These are phyloP conservation scores for Notechis scutatus DNA, from an alignment of 2,113 vertebrate genomes.

Conservation along the genomic window DNA sequence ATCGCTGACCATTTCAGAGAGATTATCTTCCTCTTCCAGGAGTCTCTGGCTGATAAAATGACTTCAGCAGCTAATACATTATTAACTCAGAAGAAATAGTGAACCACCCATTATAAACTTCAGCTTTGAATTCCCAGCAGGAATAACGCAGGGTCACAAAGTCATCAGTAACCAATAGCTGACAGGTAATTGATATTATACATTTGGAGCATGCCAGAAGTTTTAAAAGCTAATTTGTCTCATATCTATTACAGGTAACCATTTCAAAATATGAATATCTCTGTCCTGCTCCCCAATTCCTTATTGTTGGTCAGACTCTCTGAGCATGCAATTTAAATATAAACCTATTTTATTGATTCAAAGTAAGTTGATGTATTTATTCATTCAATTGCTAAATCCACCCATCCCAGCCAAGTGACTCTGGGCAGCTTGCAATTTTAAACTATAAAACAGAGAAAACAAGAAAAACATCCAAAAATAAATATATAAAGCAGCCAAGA, in stretches of 20 bases:
- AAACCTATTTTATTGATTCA: neutral
- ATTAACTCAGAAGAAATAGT: neutral
- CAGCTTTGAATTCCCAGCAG: constrained; percentile 11
- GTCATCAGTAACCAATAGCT: constrained; percentile 24
- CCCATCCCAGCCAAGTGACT: neutral
- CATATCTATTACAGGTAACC: constrained; percentile 30
- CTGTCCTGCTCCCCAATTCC: neutral
- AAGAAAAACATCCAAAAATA: neutral
- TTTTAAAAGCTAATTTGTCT: constrained; percentile 57
- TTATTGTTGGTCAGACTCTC: neutral
- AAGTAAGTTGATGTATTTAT: neutral
- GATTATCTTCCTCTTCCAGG: constrained; percentile 19
- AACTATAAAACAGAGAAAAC: neutral
- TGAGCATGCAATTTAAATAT: neutral
- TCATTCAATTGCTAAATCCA: neutral
- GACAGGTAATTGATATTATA: constrained; percentile 48
- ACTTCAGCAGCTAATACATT: constrained; percentile 1
- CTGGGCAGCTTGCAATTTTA: neutral
- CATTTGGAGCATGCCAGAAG: constrained; percentile 24
- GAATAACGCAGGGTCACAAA: constrained; percentile 19
- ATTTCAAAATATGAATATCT: constrained; percentile 17
- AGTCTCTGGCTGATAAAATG: constrained; percentile 25
- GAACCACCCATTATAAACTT: neutral
- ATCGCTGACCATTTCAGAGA: constrained; percentile 20
- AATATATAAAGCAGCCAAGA: neutral